Base-by-base conservation (phyloP, 2,888 invertebrate species). In the Adineta ricciae region DNA sequence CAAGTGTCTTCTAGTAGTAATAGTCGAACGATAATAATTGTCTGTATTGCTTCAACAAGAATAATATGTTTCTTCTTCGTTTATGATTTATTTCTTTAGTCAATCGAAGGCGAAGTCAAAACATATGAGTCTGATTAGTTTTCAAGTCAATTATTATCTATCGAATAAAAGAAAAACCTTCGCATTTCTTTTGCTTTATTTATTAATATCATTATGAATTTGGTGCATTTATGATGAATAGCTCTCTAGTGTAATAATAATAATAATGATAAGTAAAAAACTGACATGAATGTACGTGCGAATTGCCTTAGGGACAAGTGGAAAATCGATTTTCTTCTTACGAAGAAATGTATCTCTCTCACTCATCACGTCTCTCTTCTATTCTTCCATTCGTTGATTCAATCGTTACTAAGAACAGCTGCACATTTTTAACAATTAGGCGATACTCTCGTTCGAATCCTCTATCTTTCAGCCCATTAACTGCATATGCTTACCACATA, bases 401-500 rank as follows among this genome's bases (percentile, higher is more conserved):
- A 64, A 64, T 64, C 64, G 64, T 27, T 32, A 36, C 32, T 5
- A 64, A 64, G 32, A 64, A 64, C 64, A 64, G 64, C 64, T 64
- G 64, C 27, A 32, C 36, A 8, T 7, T 14, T n/a, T 16, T 64
- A 64, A 27, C 36, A 32, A 64, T 64, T 64, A 64, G 64, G 27
- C 32, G 27, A 27, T 64, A 32, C 32, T 64, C 64, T 64, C 64
- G 32, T 16, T 64, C 19, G 64, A 32, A 64, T 64, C 16, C 32
- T 64, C 52, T 32, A 32, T 64, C 64, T 64, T 64, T 64, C 64
- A 64, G 64, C 64, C 64, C 64, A 64, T 64, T 64, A 64, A 64
- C 64, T 64, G 32, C 64, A 64, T 64, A 64, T 64, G 64, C 64
- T 64, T 19, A 7, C 32, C 64, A 64, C 64, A 64, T 64, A 64